phyloP scores from a whole-genome alignment of 2,113 vertebrate genomes.

The Xiphophorus maculatus region DNA sequence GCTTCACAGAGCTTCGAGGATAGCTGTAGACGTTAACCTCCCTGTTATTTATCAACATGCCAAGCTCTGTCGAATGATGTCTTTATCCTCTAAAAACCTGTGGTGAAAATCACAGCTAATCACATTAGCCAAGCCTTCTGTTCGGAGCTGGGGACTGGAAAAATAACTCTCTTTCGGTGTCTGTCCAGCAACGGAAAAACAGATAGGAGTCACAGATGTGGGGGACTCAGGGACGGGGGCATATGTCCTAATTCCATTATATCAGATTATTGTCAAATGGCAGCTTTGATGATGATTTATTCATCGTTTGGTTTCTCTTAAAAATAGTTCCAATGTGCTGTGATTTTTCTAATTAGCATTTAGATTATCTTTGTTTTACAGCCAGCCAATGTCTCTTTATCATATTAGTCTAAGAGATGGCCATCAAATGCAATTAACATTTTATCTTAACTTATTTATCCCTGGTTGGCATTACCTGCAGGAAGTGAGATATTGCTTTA shows the following conservation, averaged over 20 bases:
- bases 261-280: constrained; percentile 74
- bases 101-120: constrained; percentile 62
- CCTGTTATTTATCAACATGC: constrained; percentile 13
- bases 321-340: constrained; percentile 78
- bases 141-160: constrained; percentile 15
- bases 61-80: constrained; percentile 55
- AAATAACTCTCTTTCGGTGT: constrained; percentile 6
- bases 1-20: not conserved
- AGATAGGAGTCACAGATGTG: constrained; percentile 18
- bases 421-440: constrained; percentile 86
- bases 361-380: constrained; percentile 81
- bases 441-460: constrained; percentile 83
- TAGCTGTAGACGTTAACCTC: not conserved
- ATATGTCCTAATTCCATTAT: constrained; percentile 74
- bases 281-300: constrained; percentile 76
- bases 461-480: constrained; percentile 76
- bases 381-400: constrained; percentile 78
- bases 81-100: constrained; percentile 59
- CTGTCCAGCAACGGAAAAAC: constrained; percentile 4
- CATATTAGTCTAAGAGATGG: constrained; percentile 80
- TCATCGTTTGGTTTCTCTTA: constrained; percentile 74
- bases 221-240: constrained; percentile 23
- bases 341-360: constrained; percentile 83
- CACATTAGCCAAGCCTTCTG: constrained; percentile 63
- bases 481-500: constrained; percentile 79